Conservation (phyloP, 1,140 invertebrate species). For the Neoseiulus cucumeris region DNA sequence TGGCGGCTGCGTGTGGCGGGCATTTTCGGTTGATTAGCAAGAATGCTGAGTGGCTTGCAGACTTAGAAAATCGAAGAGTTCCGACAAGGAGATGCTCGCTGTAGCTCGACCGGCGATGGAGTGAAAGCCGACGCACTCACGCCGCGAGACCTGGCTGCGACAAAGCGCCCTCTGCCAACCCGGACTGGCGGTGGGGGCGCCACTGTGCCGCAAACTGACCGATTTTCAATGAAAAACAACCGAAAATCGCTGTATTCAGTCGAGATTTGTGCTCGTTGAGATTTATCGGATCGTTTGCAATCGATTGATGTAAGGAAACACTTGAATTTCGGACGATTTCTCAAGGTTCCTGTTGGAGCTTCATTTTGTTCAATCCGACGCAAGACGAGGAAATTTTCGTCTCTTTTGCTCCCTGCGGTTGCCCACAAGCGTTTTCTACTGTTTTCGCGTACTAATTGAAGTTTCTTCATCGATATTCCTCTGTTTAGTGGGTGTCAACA, state of each 20-base stretch:
- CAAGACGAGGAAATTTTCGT: background rate
- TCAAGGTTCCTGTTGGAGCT: background rate
- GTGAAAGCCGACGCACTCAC: background rate
- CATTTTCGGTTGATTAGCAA: background rate
- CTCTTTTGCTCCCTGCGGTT: background rate
- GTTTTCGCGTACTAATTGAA: background rate
- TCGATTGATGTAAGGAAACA: background rate
- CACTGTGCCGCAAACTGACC: background rate
- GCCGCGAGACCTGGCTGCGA: slow-evolving; percentile 1
- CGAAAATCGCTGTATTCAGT: background rate
- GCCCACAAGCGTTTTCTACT: background rate
- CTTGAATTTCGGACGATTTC: background rate
- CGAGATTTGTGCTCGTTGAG: background rate
- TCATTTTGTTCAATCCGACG: background rate
- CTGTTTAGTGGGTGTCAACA: background rate
- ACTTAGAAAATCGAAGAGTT: no score
- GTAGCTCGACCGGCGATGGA: background rate
- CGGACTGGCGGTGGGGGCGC: slow-evolving; percentile 7
- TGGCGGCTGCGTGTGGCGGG: slow-evolving; percentile 1
- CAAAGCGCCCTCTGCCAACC: background rate
- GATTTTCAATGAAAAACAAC: background rate
- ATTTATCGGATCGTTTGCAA: background rate
- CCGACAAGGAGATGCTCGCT: background rate
- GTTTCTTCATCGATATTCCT: background rate
- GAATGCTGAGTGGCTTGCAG: no score